These are phyloP conservation scores for Stylophora pistillata DNA, from an alignment of 64 coral and sea anemone genomes.

Conservation along the genomic window DNA sequence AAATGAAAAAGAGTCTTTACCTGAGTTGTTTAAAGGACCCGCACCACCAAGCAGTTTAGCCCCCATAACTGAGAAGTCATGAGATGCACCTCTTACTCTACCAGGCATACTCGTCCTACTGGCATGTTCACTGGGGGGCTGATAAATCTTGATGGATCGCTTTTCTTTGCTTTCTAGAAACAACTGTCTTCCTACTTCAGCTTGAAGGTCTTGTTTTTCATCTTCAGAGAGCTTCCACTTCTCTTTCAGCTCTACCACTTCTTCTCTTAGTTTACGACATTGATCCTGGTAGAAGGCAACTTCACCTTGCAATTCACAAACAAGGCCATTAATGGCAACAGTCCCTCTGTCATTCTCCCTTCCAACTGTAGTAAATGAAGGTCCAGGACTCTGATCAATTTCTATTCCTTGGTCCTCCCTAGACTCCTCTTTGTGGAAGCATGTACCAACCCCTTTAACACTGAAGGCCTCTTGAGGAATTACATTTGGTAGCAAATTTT, in stretches of 20 bases:
- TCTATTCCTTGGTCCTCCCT: no score
- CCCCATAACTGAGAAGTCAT: neutral
- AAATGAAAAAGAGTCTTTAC: neutral
- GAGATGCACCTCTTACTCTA: neutral
- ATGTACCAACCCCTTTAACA: no score
- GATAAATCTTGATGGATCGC: neutral
- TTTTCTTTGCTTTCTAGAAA: slow-evolving; percentile 1
- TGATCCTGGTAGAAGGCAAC: neutral
- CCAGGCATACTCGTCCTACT: neutral
- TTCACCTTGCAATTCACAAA: neutral
- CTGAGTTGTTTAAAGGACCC: neutral
- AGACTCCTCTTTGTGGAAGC: no score
- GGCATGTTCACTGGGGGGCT: neutral
- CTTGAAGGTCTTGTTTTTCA: slow-evolving; percentile 1
- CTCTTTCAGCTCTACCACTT: neutral
- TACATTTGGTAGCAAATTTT: neutral
- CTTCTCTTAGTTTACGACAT: neutral
- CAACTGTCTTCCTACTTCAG: neutral
- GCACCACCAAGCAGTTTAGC: slow-evolving; percentile 21
- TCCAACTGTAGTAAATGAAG: no score
- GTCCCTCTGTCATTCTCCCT: no score
- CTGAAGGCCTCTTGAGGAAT: neutral
- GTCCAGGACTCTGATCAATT: no score
- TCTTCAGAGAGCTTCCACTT: neutral
- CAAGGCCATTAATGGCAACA: neutral